Base-by-base conservation (phyloP, 2,797 vertebrate species). In the Tokudaia tokunoshimensis region DNA sequence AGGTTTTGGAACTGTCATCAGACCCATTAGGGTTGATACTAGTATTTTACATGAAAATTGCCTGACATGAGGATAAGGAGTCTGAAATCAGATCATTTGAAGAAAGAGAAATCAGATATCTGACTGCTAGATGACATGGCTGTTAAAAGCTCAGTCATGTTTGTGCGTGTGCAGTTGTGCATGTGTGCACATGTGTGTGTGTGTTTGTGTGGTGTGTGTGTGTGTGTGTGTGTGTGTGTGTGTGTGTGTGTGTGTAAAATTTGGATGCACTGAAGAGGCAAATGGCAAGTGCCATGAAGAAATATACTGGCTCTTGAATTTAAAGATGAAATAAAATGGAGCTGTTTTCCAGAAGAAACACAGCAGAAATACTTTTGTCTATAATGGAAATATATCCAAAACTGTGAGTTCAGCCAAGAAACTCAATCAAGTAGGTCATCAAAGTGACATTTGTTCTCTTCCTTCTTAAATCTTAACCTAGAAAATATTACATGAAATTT, bases 41-140 rank as follows among this genome's bases (percentile, higher is more conserved):
- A 95, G 95, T 95, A 96, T 98, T 99, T 99, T 98, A 97, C 98
- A 98, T 99, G 98, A 98, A 98, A 99, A 98, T 98, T 97, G 94
- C 94, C 96, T 98, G 97, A 95, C 59, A 97, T 95, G 97, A 97
- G 97, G 94, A 93, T 98, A 98, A 98, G 94, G 89, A 98, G 98
- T 97, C 85, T 96, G 96, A 97, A 97, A 97, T 97, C 57, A 57
- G 95, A 98, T 98, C 98, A 98, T 96, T 96, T 96, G 94, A 97
- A 97, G 98, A 98, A 98, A 98, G 97, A 98, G 97, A 97, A 96
- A 97, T 98, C 98, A 97, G 98, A 98, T 98, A 97, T 97, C 97
- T 96, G 97, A 98, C 98, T 98, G 97, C 96, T 96, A 98, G 94
- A 93, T 97, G 97, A 97, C 97, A 93, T 91, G 94, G 96, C 97